Percentiles rank a stretch among this genome's conserved stretches.
These are phyloP conservation scores for Rhinella marina DNA, from an alignment of 2,797 vertebrate genomes.

Conservation along the genomic window DNA sequence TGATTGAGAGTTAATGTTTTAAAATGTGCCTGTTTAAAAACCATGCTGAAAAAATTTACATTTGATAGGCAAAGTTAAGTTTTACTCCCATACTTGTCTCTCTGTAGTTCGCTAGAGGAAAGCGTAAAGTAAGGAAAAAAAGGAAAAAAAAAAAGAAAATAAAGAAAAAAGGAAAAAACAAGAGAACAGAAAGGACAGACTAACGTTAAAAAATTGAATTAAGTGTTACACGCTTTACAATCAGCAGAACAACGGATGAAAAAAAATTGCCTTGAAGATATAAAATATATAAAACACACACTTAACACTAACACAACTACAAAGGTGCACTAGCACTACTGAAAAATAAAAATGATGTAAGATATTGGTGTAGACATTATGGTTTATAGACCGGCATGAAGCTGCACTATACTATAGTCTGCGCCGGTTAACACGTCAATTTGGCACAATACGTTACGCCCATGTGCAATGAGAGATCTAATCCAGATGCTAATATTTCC, in stretches of 20 bases:
- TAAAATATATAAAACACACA: slow-evolving; percentile 38
- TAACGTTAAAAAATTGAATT: slow-evolving; percentile 74
- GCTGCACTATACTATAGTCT: slow-evolving; percentile 85
- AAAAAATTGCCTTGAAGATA: background rate
- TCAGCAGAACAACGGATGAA: slow-evolving; percentile 41
- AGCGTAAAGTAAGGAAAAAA: slow-evolving; percentile 89
- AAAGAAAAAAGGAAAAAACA: slow-evolving; percentile 74
- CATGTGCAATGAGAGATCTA: background rate
- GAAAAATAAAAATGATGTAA: background rate
- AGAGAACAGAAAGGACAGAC: slow-evolving; percentile 88
- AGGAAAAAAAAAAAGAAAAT: slow-evolving; percentile 86
- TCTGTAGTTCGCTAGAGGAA: slow-evolving; percentile 99
- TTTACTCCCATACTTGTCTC: slow-evolving; percentile 99
- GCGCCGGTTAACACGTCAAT: slow-evolving; percentile 34
- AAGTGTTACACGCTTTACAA: slow-evolving; percentile 68
- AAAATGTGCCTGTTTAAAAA: slow-evolving; percentile 93
- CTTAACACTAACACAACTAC: slow-evolving; percentile 36
- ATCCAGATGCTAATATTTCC: slow-evolving; percentile 1
- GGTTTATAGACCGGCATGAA: slow-evolving; percentile 71
- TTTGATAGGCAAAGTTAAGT: slow-evolving; percentile 99
- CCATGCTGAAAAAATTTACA: slow-evolving; percentile 99
- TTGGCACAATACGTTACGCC: background rate
- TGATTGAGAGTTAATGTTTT: slow-evolving; percentile 93
- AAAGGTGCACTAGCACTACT: slow-evolving; percentile 8
- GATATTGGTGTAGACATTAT: slow-evolving; percentile 16